Conservation (phyloP, 2,113 vertebrate species). For the Camelus bactrianus region DNA sequence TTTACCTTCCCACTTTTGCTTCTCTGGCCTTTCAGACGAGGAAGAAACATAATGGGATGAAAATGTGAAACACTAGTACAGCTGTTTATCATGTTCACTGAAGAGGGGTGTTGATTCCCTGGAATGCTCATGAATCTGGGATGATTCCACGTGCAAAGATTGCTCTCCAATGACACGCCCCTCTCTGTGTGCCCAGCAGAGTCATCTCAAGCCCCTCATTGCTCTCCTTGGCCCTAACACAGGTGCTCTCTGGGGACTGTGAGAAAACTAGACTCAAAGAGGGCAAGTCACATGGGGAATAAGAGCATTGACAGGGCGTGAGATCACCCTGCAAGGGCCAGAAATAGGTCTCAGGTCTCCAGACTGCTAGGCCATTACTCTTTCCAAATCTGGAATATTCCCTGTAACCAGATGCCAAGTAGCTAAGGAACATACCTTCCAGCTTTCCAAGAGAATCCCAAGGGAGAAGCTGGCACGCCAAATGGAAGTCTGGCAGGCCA, state of each 20-base stretch:
- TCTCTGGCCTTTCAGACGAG: slow-evolving; percentile 19
- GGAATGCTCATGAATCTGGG: not conserved
- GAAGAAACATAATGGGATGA: slow-evolving; percentile 30
- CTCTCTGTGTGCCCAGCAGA: not conserved
- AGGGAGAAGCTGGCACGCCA: not conserved
- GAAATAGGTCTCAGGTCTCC: not conserved
- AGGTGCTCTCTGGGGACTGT: not conserved
- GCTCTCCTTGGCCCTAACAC: not conserved
- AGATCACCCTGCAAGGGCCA: not conserved
- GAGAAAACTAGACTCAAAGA: not conserved
- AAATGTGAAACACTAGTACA: slow-evolving; percentile 8
- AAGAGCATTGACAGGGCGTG: rapidly evolving
- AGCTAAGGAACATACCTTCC: not conserved
- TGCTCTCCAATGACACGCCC: not conserved
- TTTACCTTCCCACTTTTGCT: slow-evolving; percentile 46
- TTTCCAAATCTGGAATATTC: not conserved
- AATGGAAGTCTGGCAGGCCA: not conserved
- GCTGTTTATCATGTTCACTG: slow-evolving; percentile 15
- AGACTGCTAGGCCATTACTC: not conserved
- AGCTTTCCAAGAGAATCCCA: not conserved
- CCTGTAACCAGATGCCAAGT: not conserved
- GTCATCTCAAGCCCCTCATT: not conserved
- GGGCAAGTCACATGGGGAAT: no score
- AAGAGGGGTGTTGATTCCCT: slow-evolving; percentile 47
- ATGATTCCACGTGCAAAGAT: not conserved